Evolutionary conservation across 2,113 vertebrate species (phyloP), one percentile per base, ranked within the genome.

Genomic region (Tupaia tana): DNA sequence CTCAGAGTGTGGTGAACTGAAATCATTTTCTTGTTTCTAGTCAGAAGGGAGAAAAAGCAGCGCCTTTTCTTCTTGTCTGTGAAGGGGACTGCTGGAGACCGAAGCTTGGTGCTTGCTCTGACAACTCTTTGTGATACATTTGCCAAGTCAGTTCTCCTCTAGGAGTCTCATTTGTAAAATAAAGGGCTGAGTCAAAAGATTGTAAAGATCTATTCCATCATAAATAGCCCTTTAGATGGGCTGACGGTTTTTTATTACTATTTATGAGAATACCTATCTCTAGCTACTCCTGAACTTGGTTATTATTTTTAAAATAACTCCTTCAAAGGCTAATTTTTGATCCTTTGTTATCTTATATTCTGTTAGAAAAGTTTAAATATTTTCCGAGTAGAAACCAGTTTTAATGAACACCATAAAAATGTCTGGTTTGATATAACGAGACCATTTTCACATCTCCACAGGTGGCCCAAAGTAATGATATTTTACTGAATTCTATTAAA

Each of bases 301-400:
- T 52, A 82, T 92, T 63, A 66, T 86, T 92, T 95, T 86, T 59
- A 52, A 89, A 94, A 92, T 90, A 78, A 73, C 66, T 96, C 59
- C 29, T 92, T 63, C 29, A 73, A 74, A 74, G 63, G 71, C 31
- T 71, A 80, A 73, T 52, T 34, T 79, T 93, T 94, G 31, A 90
- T 86, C 25, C 2, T 64, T 82, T 66, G 29, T 80, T 80, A 13
- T 85, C 58, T 93, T 92, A 88, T 91, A 95, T 71, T 75, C 56
- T 85, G 12, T 80, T 92, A 80, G 43, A 88, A 77, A 92, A 54
- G 20, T 64, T 73, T 90, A 93, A 96, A 85, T 90, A 61, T 92
- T 94, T 96, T 82, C 71, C 52, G 43, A 88, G 9, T 9, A 29
- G 16, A 94, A 24, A 13, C 10, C 66, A 9, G 12, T 77, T 87